Base-by-base conservation (phyloP, 2,888 invertebrate genomes). In the Peribatodes rhomboidaria region DNA sequence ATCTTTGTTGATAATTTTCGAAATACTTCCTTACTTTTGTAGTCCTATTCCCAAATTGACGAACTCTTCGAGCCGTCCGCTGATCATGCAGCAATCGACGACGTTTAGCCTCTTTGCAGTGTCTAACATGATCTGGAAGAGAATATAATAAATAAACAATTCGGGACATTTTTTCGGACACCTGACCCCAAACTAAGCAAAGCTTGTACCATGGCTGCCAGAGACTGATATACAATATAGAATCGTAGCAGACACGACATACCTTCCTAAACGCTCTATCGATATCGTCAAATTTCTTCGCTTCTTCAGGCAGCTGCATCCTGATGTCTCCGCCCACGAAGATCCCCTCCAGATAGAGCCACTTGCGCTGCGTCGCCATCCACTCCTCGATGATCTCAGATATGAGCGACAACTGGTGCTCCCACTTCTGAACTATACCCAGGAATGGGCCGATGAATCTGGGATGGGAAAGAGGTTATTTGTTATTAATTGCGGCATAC, bases 261-360 rank as follows among this genome's bases (percentile, higher is more conserved):
- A 96, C 96, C 93, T 95, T 95, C 79, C 96, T 95, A 87, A 97
- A 98, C 1, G 94, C 83, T 82, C 95, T 96, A 83, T 98, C 98
- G 74, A 98, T 97, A 68, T 96, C 96, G 81, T 98, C 98, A 86
- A 98, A 98, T 84, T 97, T 97, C 83, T 95, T 96, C 0, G 98
- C 98, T 82, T 98, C 98, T 1, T 98, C 98, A 0, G 98, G 98
- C 57, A 98, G 89, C 80, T 98, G 98, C 0, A 95, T 88, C 54
- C 98, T 94, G 71, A 98, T 98, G 81, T 98, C 98, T 6, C 97
- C 97, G 0, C 97, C 97, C 0, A 98, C 96, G 83, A 98, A 98
- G 68, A 98, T 98, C 0, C 98, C 98, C 83, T 98, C 98, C 70
- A 98, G 90, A 81, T 98, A 98, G 70, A 98, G 93, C 98, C 98